Evolutionary conservation across 1,140 invertebrate species (phyloP), one percentile per base, ranked within the genome.

Genomic region (Periplaneta americana): DNA sequence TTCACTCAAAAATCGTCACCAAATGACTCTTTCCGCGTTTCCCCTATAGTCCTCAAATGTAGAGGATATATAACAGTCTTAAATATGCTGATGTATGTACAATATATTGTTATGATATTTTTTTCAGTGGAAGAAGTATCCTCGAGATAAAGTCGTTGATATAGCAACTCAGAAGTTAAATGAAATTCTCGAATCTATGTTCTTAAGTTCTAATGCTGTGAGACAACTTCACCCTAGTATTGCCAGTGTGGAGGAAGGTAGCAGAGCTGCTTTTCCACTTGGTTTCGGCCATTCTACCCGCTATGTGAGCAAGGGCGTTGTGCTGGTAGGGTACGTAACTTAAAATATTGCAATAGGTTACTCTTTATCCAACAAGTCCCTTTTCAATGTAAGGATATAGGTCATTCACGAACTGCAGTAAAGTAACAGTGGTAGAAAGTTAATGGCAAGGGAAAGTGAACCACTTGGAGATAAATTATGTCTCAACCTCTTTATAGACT

Each of bases 231-330:
- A 95, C 1, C 98, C 98, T 0, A 93, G 93, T 22, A 89, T 98
- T 1, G 84, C 88, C n/a, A 88, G 88, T 28, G 91, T 97, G 3
- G 89, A 87, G 82, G 89, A 90, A 85, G 86, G 86, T 18, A 94
- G 94, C 3, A 89, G 97, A 31, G 98, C 96, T 34, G 93, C 93
- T 10, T 99, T 99, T 89, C 98, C 98, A 0, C 89, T 99, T 11
- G 95, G 94, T 33, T 96, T 99, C 86, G 94, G 96, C 0, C 97
- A 99, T 88, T 92, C 97, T 34, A 92, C 94, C 0, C 91, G 93
- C 83, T 99, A 99, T 88, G 93, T 97, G 0, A 90, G 89, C 36
- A 88, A 90, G 31, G 91, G 95, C 79, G 92, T 94, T 15, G 97
- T 93, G 74, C 88, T 98, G 5, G 92, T 99, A 82, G 97, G 97